Base-by-base conservation (phyloP, 2,888 invertebrate species). In the Mythimna loreyi region DNA sequence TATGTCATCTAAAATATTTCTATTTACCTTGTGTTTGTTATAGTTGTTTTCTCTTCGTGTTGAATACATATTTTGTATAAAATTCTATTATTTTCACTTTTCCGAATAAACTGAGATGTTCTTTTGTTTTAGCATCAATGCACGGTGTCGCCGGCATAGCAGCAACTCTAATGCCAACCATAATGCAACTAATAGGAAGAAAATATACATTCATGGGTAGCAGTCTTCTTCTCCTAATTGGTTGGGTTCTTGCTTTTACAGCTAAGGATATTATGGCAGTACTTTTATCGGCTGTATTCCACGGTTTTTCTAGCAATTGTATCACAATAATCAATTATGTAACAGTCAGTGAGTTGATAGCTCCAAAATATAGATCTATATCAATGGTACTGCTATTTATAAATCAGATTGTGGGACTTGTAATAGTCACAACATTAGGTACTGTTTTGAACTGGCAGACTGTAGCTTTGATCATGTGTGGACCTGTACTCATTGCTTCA, bases 321-420 rank as follows among this genome's bases (percentile, higher is more conserved):
- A 25, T 74, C 0, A 68, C 67, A 7, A 69, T 81, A 8, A 66
- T 82, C 13, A 82, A 82, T 60, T 67, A 82, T 9, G 75, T 83
- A 0, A 70, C 79, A 2, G 59, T 82, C 9, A 81, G 83, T 62
- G 82, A 83, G 75, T 81, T 83, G 79, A 36, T 83, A 16, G 76
- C 73, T 28, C 82, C 82, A 13, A 72, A 64, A 55, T 79, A 76
- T 19, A 75, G 82, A 43, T 72, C 74, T 1, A 25, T 45, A 3
- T 77, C 73, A 21, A 66, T 81, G 76, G 57, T 72, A n/a, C 52
- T 82, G 1, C 49, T 83, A 49, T 73, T 33, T 1, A 59, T 81
- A 1, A 73, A 30, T 21, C 82, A 82, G 61, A 61, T 67, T 36
- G 0, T 73, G 0, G 82, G 81, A 7, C 68, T 57, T 0, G 36